These are phyloP conservation scores for Drosophila miranda DNA, from an alignment of 1,140 invertebrate species.

Conservation along the genomic window DNA sequence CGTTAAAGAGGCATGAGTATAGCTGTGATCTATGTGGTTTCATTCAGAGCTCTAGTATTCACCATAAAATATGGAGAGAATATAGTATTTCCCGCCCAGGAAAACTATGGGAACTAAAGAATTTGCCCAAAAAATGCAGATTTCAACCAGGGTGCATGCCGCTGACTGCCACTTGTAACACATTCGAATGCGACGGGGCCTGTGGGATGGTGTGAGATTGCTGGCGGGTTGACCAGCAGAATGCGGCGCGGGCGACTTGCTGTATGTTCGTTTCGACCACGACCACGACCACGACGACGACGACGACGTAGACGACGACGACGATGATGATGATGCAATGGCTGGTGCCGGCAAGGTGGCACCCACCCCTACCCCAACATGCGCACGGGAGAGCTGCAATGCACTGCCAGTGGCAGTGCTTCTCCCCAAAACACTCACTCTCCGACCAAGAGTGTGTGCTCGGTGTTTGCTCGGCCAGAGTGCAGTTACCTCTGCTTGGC, in stretches of 20 bases:
- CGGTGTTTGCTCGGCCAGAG: conserved; percentile 62
- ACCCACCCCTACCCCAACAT: conserved; percentile 21
- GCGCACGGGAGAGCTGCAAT: conserved; percentile 36
- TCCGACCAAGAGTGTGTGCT: conserved; percentile 32
- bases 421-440: conserved; percentile 42
- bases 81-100: too few species aligned
- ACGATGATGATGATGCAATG: conserved; percentile 53
- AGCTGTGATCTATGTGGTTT: too few species aligned
- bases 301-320: conserved; percentile 36
- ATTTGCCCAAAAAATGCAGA: background rate
- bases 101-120: too few species aligned
- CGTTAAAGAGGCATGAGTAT: too few species aligned
- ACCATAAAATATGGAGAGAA: too few species aligned
- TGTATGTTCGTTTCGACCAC: conserved; percentile 23
- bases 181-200: conserved; percentile 42
- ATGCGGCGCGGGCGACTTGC: conserved; percentile 55
- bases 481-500: conserved; percentile 65
- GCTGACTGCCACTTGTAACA: conserved; percentile 68
- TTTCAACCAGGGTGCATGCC: background rate
- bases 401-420: conserved; percentile 17
- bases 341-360: conserved; percentile 28
- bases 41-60: too few species aligned
- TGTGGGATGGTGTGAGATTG: background rate
- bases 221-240: conserved; percentile 51
- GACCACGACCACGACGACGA: conserved; percentile 25